Evolutionary conservation across 2,888 invertebrate genomes (phyloP), one percentile per base, ranked within the genome.

Genomic region (Atethmia centrago): DNA sequence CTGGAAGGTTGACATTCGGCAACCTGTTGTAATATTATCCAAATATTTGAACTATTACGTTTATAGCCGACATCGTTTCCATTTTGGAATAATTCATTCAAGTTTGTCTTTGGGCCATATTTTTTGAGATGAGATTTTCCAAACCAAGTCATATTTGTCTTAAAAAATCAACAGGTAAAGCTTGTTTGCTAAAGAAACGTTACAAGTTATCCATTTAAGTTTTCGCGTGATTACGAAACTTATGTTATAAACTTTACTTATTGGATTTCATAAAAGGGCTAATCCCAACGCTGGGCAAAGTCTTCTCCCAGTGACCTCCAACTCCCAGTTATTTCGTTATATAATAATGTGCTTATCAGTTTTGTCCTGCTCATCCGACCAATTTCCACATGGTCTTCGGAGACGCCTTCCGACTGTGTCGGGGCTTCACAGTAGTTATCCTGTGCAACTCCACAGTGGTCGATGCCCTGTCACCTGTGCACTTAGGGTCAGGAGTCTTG

Each of bases 41-140:
- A 58, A 76, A 78, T 78, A 58, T 71, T 76, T 63, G 19, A 51
- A n/a, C 49, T 21, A 25, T 40, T 28, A 31, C 5, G 36, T 47
- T n/a, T 56, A 16, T 25, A 47, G 16, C 40, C 40, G 25, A 51
- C 21, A 42, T 59, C 40, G 14, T 28, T 66, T n/a, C 16, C 8
- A 58, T 51, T 58, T 51, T n/a, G 2, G 10, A 76, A 25, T 68
- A 55, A 25, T 61, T 62, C n/a, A 51, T 62, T 28, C 8, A 71
- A 71, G 36, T 71, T 28, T 36, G 10, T 19, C 3, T 28, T 21
- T 28, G 31, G 3, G 3, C 10, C 12, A 25, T 25, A 19, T 31
- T 31, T n/a, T n/a, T 55, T 25, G 16, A 21, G 28, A 49, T n/a
- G 4, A 31, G 31, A 51, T 14, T 76, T 49, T 25, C 2, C 9